Evolutionary conservation across 2,888 invertebrate species (phyloP).

Genomic region (Lissonota sp.): DNA sequence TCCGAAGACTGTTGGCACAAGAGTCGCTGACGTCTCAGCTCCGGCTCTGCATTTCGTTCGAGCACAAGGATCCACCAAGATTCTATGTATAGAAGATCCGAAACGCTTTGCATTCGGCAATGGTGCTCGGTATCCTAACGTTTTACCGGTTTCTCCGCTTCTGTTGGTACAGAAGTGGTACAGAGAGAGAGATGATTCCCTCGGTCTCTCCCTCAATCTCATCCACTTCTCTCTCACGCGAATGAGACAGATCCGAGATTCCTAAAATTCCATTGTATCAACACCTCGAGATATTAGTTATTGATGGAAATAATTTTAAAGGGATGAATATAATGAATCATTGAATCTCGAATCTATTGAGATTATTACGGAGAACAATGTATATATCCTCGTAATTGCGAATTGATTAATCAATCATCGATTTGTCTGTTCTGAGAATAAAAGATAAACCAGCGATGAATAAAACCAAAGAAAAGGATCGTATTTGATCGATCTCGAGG

Average conservation of each 20-base stretch:
- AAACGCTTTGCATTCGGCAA: slow-evolving; percentile 51
- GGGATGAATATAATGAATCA: slow-evolving; percentile 1
- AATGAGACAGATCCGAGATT: not conserved
- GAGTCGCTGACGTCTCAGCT: slow-evolving; percentile 70
- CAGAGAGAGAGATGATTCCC: not conserved
- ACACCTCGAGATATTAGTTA: not conserved
- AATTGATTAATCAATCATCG: slow-evolving; percentile 32
- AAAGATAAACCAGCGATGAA: slow-evolving; percentile 34
- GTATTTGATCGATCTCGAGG: slow-evolving; percentile 50
- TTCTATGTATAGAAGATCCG: slow-evolving; percentile 24
- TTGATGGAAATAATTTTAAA: no score
- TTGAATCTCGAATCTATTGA: slow-evolving; percentile 6
- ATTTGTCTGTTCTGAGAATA: slow-evolving; percentile 54
- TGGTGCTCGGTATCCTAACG: slow-evolving; percentile 45
- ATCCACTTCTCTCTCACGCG: slow-evolving; percentile 22
- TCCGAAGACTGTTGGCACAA: slow-evolving; percentile 75
- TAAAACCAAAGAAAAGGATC: slow-evolving; percentile 39
- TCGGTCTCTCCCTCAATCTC: slow-evolving; percentile 49
- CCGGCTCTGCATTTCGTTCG: slow-evolving; percentile 34
- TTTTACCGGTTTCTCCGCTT: slow-evolving; percentile 48
- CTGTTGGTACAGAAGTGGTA: slow-evolving; percentile 4
- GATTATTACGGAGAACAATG: slow-evolving; percentile 27
- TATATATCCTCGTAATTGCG: not conserved
- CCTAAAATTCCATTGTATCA: slow-evolving; percentile 43
- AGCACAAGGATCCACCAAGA: slow-evolving; percentile 13